Evolutionary conservation across 2,113 vertebrate species (phyloP).

Genomic region (Pangasianodon gigas): DNA sequence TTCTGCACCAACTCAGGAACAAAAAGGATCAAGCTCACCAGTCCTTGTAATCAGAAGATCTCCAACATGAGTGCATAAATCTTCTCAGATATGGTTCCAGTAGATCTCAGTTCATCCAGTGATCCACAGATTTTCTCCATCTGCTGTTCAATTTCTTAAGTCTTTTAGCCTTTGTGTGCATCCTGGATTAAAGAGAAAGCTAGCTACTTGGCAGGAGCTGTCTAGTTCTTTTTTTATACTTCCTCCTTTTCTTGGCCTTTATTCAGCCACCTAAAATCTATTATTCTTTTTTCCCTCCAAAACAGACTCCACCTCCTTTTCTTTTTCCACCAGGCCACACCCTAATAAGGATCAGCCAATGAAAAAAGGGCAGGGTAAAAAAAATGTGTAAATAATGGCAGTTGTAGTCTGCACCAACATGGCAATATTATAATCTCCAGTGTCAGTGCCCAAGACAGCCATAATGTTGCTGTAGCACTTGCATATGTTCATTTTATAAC

Average conservation of each 20-base stretch:
- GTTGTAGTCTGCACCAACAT: too few relatives aligned
- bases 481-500: background rate
- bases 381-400: too few relatives aligned
- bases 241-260: background rate
- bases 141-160: background rate
- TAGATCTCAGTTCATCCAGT: background rate
- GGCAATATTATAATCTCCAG: too few relatives aligned
- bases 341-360: background rate
- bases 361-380: background rate
- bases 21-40: background rate
- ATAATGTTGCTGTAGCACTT: background rate
- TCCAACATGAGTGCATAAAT: background rate
- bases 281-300: background rate
- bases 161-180: background rate
- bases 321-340: background rate
- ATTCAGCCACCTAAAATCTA: background rate
- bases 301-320: background rate
- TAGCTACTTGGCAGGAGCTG: background rate
- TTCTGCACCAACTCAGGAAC: background rate
- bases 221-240: background rate
- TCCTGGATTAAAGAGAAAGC: background rate
- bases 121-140: background rate
- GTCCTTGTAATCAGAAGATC: background rate
- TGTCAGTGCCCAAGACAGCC: background rate
- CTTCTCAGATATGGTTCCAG: background rate